Base-by-base conservation (phyloP, 1,140 invertebrate genomes). In the Lasioglossum albipes region DNA sequence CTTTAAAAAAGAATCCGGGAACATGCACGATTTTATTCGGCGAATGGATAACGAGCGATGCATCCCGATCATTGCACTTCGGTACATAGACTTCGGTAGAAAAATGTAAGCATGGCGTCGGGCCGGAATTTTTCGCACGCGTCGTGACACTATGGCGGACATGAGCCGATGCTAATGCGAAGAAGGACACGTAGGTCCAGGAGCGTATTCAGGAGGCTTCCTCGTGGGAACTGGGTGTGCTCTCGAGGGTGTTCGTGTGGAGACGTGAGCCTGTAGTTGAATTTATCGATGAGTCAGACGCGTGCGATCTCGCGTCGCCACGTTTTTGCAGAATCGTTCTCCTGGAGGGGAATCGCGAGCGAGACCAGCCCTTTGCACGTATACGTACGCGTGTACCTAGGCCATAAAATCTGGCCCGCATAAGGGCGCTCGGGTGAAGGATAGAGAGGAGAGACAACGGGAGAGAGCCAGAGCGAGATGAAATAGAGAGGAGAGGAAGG, bases 351-450 rank as follows among this genome's bases (percentile, higher is more conserved):
- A 59, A 27, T 61, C 52, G 68, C 52, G 79, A 49, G 75, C 66
- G 71, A 72, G 57, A 5, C 57, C 71, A 73, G 79, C 75, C 76
- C 77, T 65, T 76, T 70, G 73, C 80, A 61, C 71, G 73, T 68
- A n/a, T 75, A 20, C 10, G 62, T 70, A 52, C 45, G 70, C n/a
- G 62, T 79, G 66, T 85, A 79, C 83, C 72, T 85, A 85, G 83
- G 22, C 62, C 75, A 77, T 89, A 89, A 91, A 93, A 92, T 91
- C 89, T 91, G 89, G 89, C 84, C 89, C 88, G 88, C 91, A 91
- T 90, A 86, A 89, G 87, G 87, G 88, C 81, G 79, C 71, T 75
- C 13, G 57, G 20, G 18, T 0, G 18, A 16, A 54, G 4, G 52
- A 54, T 4, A n/a, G 7, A 6, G 57, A 9, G n/a, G 57, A 6